Evolutionary conservation across 1,140 invertebrate genomes (phyloP).

Genomic region (Eupristina koningsbergeri): DNA sequence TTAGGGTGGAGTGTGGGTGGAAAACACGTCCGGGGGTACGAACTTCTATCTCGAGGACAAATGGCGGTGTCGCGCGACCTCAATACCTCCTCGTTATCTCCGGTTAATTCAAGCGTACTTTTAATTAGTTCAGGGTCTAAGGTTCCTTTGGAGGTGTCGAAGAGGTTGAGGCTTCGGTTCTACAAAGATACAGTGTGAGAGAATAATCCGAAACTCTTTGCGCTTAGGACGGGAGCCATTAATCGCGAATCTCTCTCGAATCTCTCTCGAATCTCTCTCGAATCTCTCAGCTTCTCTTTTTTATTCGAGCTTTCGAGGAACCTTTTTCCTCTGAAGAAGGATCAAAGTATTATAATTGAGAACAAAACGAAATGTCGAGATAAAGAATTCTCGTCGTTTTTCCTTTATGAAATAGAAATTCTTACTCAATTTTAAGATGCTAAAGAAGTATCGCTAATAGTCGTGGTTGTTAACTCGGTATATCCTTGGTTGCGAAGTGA

Average conservation of each 20-base stretch:
- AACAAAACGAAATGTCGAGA: not conserved
- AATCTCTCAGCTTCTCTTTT: not conserved
- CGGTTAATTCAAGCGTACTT: constrained; percentile 62
- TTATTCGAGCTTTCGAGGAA: not conserved
- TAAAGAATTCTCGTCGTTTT: not conserved
- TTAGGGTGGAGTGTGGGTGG: constrained; percentile 47
- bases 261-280: not conserved
- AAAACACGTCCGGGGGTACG: constrained; percentile 6
- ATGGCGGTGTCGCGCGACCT: constrained; percentile 50
- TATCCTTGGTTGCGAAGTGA: not conserved
- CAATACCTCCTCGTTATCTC: constrained; percentile 58
- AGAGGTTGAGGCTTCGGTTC: too few relatives aligned
- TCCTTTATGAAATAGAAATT: not conserved
- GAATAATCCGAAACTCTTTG: not conserved
- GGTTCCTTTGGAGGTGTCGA: not conserved
- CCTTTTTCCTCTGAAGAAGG: not conserved
- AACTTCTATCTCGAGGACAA: too few relatives aligned
- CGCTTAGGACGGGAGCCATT: not conserved
- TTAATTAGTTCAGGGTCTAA: constrained; percentile 53
- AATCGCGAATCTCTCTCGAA: not conserved
- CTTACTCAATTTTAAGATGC: not conserved
- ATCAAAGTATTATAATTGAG: constrained; percentile 21
- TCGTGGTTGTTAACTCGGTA: not conserved
- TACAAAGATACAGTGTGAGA: too few relatives aligned
- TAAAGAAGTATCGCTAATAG: not conserved